These are phyloP conservation scores for Epistrophella euchroma DNA, from an alignment of 2,888 invertebrate species.

Conservation along the genomic window DNA sequence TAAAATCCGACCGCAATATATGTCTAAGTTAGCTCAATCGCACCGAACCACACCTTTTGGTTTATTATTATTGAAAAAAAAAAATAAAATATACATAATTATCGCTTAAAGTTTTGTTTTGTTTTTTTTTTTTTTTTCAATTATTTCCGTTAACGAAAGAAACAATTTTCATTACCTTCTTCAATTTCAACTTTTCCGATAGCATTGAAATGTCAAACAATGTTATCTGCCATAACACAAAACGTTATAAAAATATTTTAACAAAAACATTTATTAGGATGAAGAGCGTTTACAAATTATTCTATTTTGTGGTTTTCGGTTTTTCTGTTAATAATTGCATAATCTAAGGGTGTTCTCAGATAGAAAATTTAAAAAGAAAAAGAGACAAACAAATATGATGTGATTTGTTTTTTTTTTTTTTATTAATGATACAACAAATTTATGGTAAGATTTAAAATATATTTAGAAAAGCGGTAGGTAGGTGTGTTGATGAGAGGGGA, in stretches of 20 bases:
- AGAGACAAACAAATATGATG: not conserved
- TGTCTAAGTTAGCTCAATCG: not conserved
- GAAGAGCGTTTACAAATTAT: not conserved
- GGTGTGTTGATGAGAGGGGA: constrained; percentile 8
- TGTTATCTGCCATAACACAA: not conserved
- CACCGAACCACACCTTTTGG: not conserved
- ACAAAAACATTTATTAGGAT: not conserved
- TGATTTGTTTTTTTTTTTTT: not conserved
- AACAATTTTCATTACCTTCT: not conserved
- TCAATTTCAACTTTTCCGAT: not conserved
- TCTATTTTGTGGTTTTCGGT: not conserved
- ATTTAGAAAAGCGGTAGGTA: constrained; percentile 21
- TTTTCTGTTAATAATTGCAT: constrained; percentile 6
- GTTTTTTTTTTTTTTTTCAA: not conserved
- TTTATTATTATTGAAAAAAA: not conserved
- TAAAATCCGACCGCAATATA: not conserved
- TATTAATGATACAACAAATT: constrained; percentile 19
- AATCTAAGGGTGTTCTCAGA: constrained; percentile 2
- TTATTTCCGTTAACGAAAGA: not conserved
- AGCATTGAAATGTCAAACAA: not conserved
- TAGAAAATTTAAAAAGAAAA: not conserved
- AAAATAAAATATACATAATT: not conserved
- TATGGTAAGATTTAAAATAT: constrained; percentile 23
- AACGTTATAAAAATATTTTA: not conserved
- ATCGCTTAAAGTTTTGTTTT: not conserved